Evolutionary conservation across 2,113 vertebrate species (phyloP).

Genomic region (Tupaia tana): DNA sequence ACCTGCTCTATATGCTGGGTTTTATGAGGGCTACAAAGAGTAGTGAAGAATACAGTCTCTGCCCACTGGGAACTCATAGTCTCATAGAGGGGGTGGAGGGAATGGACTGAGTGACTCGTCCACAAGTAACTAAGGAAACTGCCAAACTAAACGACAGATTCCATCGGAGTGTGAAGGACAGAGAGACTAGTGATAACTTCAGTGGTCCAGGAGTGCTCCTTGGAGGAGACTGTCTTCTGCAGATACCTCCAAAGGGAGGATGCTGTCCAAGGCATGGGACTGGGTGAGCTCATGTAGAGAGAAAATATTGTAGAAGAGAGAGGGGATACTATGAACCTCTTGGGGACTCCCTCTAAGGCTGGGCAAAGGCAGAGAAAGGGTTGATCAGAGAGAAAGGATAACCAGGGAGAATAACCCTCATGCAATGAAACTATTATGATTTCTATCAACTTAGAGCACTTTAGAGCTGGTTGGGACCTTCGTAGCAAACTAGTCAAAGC

Average conservation of each 20-base stretch:
- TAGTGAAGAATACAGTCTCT: background rate
- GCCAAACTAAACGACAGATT: background rate
- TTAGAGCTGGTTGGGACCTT: background rate
- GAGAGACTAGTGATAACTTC: background rate
- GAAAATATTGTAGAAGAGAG: background rate
- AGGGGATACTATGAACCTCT: background rate
- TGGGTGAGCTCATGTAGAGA: background rate
- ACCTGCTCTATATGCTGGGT: slow-evolving; percentile 27
- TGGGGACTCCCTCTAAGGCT: background rate
- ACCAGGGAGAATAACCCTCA: background rate
- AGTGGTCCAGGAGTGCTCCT: background rate
- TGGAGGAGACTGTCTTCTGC: background rate
- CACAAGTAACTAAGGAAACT: background rate
- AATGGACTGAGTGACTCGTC: background rate
- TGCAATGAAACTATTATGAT: background rate
- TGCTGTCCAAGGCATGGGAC: background rate
- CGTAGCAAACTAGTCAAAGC: background rate
- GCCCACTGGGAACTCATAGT: background rate
- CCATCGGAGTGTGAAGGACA: background rate
- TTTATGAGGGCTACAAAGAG: slow-evolving; percentile 64
- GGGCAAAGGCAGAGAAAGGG: background rate
- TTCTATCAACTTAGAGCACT: background rate
- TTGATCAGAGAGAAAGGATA: background rate
- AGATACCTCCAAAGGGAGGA: background rate
- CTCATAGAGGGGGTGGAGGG: background rate